A percentile compares a stretch with the other conserved stretches of the same genome.
Evolutionary conservation across 2,888 invertebrate genomes (phyloP).

Genomic region (Panzeria rudis): DNA sequence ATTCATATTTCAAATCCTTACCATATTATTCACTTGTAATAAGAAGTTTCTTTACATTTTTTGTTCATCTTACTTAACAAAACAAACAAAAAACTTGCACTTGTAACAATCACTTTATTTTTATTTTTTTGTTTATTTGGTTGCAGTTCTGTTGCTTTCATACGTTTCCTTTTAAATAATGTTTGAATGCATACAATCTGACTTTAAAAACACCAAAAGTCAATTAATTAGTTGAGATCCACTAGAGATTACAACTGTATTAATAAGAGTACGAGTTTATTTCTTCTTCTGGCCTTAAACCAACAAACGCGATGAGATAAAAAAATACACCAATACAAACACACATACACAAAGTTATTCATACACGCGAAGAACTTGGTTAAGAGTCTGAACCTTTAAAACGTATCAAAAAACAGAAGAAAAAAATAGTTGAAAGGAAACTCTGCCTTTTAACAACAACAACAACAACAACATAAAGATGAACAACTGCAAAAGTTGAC

Average conservation of each 20-base stretch:
- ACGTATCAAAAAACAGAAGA: neutral
- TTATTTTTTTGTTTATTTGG: neutral
- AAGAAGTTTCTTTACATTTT: neutral
- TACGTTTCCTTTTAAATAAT: slow-evolving; percentile 57
- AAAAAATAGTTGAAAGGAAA: slow-evolving; percentile 38
- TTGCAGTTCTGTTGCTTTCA: slow-evolving; percentile 1
- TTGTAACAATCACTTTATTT: neutral
- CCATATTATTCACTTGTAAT: neutral
- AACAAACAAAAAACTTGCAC: slow-evolving; percentile 7
- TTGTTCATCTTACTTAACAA: neutral
- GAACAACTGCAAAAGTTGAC: slow-evolving; percentile 59
- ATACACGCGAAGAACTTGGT: slow-evolving; percentile 15
- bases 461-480: slow-evolving; percentile 19
- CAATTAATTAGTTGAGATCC: slow-evolving; percentile 84
- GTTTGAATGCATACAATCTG: slow-evolving; percentile 63
- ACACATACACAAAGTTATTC: neutral
- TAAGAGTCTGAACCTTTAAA: slow-evolving; percentile 31
- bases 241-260: slow-evolving; percentile 82
- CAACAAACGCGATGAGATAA: slow-evolving; percentile 45
- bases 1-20: too few relatives aligned
- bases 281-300: slow-evolving; percentile 22
- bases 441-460: slow-evolving; percentile 7
- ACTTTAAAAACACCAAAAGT: slow-evolving; percentile 82
- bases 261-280: slow-evolving; percentile 75
- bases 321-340: slow-evolving; percentile 20